Base-by-base conservation (phyloP, 2,797 vertebrate genomes). In the Argya squamiceps region DNA sequence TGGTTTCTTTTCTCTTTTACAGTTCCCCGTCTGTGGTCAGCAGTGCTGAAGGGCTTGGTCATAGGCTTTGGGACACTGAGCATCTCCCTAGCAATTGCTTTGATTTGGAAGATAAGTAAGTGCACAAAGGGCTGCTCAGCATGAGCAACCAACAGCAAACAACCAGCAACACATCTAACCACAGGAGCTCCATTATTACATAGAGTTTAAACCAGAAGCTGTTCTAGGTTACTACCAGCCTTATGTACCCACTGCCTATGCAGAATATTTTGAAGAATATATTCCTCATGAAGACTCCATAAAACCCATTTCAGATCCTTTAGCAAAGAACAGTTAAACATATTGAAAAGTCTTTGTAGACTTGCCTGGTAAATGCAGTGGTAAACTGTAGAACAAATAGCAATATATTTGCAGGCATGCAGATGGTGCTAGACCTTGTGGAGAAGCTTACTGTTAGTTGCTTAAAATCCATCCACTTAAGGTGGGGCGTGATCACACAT, bases 91-190 rank as follows among this genome's bases (percentile, higher is more conserved):
- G 68, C 5, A 0, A 22, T 49, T 88, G 43, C 65, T 78, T 75
- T 97, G 62, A 39, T 94, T 73, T 95, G 86, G 91, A 93, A 92
- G 67, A 94, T 89, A 18, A 91, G 91, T 94, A 94, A 97, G 94
- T 94, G n/a, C n/a, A 78, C 50, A 69, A 69, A 73, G 26, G 24
- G 47, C 32, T 89, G 55, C 74, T 78, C 30, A 60, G n/a, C 44
- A 12, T 55, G 16, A 58, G 24, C 69, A 92, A 26, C 34, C 24
- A 82, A 59, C 53, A 93, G 41, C 37, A 56, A 84, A 68, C 21
- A 21, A 58, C 18, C 2, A 3, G 49, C 11, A 0, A 53, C 43
- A 81, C 15, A 11, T 58, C 49, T 78, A 63, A 84, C 30, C 55
- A 50, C 37, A 59, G 68, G 59, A 73, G 7, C 43, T 77, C 20